A percentile compares a stretch with the other conserved stretches of the same genome.
These are phyloP conservation scores for Sebastes alutus DNA, from an alignment of 2,797 vertebrate species.

Conservation along the genomic window DNA sequence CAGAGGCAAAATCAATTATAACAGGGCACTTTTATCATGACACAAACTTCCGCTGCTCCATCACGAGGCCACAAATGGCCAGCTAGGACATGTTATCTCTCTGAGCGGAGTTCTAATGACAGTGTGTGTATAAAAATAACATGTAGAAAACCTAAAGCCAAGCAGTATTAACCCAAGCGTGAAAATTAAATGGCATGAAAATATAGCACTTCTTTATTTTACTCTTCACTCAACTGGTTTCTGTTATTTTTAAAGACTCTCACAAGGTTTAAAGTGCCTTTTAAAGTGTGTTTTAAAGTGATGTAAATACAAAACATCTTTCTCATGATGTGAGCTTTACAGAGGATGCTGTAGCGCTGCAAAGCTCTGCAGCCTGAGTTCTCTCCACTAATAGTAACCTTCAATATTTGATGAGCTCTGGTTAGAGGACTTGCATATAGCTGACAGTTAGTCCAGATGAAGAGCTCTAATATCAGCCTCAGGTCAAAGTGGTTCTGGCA, in stretches of 20 bases:
- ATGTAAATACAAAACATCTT: not conserved
- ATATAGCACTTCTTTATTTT: not conserved
- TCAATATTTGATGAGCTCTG: conserved; percentile 74
- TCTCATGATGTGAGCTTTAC: not conserved
- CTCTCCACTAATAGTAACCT: conserved; percentile 52
- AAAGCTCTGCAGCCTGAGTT: conserved; percentile 19
- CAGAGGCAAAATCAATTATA: conserved; percentile 11
- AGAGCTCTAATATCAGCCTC: conserved; percentile 38
- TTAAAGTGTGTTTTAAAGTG: not conserved
- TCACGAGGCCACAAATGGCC: conserved; percentile 10
- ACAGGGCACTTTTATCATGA: conserved; percentile 14
- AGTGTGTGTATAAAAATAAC: not conserved
- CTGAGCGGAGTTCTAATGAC: not conserved
- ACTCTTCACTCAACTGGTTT: not conserved
- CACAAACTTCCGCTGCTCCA: conserved; percentile 5
- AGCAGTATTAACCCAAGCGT: not conserved
- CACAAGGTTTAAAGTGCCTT: not conserved
- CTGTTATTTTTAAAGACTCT: not conserved
- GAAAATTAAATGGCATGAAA: not conserved
- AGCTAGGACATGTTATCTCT: conserved; percentile 12
- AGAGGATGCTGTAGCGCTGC: not conserved
- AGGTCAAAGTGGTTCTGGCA: conserved; percentile 16
- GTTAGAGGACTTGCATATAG: conserved; percentile 48
- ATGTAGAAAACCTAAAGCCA: not conserved
- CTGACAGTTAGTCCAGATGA: conserved; percentile 52